Evolutionary conservation across 2,797 vertebrate genomes (phyloP), one percentile per base, ranked within the genome.

Genomic region (Ficedula albicollis): DNA sequence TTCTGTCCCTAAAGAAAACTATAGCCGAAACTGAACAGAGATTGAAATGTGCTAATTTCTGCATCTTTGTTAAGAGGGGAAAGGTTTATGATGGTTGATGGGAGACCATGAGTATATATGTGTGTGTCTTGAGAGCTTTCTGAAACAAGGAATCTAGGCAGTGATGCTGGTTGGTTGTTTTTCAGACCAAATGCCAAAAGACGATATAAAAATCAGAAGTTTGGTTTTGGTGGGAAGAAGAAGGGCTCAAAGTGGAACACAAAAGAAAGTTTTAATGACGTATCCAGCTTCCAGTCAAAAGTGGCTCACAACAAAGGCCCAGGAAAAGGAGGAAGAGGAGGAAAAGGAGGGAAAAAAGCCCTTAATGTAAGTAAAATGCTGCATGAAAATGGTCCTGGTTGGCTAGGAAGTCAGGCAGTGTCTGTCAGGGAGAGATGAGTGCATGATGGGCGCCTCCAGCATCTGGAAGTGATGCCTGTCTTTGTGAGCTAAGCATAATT

Each of bases 181-280:
- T 91, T 76, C 96, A 99, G 99, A n/a, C 97, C 98, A 39, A 99
- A 96, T 69, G 96, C 99, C 21, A 99, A 99, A 97, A 98, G 99
- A 80, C 98, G 98, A 58, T 99, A 97, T 96, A 99, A 99, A 97
- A 99, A 99, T 89, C 98, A 99, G 96, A 99, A 97, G 96, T 99
- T 99, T 96, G 99, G 99, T 81, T 99, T 99, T 89, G 99, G 99
- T 16, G 99, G 99, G 22, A 99, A 98, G 98, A 99, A 99, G 96
- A 98, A 98, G 38, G 99, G 99, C 26, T 98, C 96, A 63, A 99
- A 99, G 93, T 99, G 99, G 99, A 99, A 99, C 97, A 99, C 99
- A 25, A 99, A 98, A 75, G 99, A 99, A 56, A 99, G 99, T 95
- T 95, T 97, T 81, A 98, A 99, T 26, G 99, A 99, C 0, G 98